phyloP scores from a whole-genome alignment of 2,888 invertebrate genomes.

The Electrophaes corylata region DNA sequence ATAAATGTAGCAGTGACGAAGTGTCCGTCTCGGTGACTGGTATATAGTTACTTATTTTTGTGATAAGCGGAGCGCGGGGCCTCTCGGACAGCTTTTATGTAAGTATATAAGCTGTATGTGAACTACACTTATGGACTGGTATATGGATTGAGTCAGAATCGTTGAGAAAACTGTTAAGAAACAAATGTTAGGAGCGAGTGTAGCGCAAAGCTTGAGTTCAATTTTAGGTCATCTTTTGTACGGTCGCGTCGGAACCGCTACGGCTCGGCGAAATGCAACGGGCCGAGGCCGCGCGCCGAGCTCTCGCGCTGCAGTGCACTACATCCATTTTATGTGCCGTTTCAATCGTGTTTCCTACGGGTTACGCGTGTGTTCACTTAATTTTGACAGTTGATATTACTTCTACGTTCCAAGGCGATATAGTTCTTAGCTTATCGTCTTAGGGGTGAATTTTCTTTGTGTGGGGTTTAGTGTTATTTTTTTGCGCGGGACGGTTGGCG shows the following conservation, averaged over 20 bases:
- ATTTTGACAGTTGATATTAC: constrained; percentile 85
- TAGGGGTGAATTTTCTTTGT: constrained; percentile 74
- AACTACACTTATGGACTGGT: constrained; percentile 55
- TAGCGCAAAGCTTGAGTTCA: constrained; percentile 72
- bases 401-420: constrained; percentile 61
- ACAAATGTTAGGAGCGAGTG: constrained; percentile 57
- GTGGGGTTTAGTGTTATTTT: constrained; percentile 67
- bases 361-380: constrained; percentile 79
- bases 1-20: constrained; percentile 77
- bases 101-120: constrained; percentile 68
- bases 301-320: constrained; percentile 71
- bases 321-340: constrained; percentile 74
- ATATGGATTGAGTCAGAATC: constrained; percentile 66
- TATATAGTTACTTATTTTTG: constrained; percentile 84
- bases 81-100: constrained; percentile 76
- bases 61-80: constrained; percentile 83
- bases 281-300: constrained; percentile 80
- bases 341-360: constrained; percentile 77
- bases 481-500: constrained; percentile 80
- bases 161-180: constrained; percentile 70
- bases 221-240: constrained; percentile 84
- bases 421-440: constrained; percentile 59
- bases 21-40: constrained; percentile 78
- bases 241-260: constrained; percentile 74
- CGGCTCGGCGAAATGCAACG: constrained; percentile 79